A percentile compares a stretch with the other conserved stretches of the same genome.
Conservation (phyloP, 2,888 invertebrate genomes). For the Melangyna quadrimaculata region DNA sequence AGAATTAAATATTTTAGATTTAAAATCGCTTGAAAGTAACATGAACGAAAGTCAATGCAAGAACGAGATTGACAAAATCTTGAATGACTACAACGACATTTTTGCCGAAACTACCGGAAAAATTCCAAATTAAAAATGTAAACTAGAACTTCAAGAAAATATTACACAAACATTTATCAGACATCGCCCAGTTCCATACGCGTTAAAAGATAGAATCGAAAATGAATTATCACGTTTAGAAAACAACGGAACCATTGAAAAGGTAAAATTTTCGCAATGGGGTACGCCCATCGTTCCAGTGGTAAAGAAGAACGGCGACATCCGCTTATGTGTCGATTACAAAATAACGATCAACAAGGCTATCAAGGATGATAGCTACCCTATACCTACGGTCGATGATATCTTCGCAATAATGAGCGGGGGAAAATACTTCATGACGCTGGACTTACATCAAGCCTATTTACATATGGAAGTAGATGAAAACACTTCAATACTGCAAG, state of each 20-base stretch:
- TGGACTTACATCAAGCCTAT: slow-evolving; percentile 56
- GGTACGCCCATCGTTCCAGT: slow-evolving; percentile 32
- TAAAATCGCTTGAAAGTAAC: background rate
- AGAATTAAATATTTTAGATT: background rate
- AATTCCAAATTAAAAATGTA: slow-evolving; percentile 29
- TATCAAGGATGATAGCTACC: slow-evolving; percentile 34
- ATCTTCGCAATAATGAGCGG: slow-evolving; percentile 52
- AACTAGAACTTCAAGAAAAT: slow-evolving; percentile 13
- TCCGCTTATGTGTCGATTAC: slow-evolving; percentile 43
- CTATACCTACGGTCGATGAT: slow-evolving; percentile 33
- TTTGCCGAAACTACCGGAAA: background rate
- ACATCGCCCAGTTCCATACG: too few relatives aligned
- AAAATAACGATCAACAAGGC: slow-evolving; percentile 34
- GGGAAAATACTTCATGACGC: slow-evolving; percentile 69
- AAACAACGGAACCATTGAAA: slow-evolving; percentile 22
- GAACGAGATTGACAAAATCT: background rate
- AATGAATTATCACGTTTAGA: slow-evolving; percentile 7
- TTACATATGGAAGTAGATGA: slow-evolving; percentile 75
- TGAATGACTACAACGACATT: background rate
- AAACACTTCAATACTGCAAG: slow-evolving; percentile 72
- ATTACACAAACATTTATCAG: too few relatives aligned
- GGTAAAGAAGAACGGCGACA: slow-evolving; percentile 34
- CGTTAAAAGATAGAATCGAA: slow-evolving; percentile 14
- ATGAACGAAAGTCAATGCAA: background rate
- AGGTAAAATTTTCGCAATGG: slow-evolving; percentile 35